These are phyloP conservation scores for Amphilophus citrinellus DNA, from an alignment of 2,113 vertebrate species.

Conservation along the genomic window DNA sequence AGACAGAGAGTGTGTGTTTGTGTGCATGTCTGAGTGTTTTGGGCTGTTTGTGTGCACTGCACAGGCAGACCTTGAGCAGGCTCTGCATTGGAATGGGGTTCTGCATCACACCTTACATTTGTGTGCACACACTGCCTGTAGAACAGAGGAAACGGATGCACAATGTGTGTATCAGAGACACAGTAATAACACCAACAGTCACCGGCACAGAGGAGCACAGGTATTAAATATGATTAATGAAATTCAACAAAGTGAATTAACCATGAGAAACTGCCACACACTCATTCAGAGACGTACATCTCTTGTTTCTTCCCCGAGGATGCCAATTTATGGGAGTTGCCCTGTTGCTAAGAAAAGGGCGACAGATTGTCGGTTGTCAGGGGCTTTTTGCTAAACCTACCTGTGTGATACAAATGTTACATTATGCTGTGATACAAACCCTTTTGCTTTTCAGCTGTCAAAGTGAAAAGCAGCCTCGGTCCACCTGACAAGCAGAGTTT, in stretches of 20 bases:
- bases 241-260: constrained; percentile 49
- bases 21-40: constrained; percentile 28
- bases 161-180: neutral
- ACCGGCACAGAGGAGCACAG: constrained; percentile 23
- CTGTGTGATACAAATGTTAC: constrained; percentile 48
- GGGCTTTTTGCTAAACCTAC: constrained; percentile 22
- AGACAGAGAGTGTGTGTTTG: constrained; percentile 5
- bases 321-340: constrained; percentile 42
- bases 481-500: constrained; percentile 30
- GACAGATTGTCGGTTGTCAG: constrained; percentile 55
- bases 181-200: constrained; percentile 24
- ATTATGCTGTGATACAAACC: too few relatives aligned
- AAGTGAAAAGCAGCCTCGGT: constrained; percentile 35
- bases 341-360: constrained; percentile 49
- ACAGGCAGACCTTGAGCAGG: constrained; percentile 38
- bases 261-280: constrained; percentile 36
- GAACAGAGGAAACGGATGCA: constrained; percentile 1
- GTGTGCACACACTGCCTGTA: neutral
- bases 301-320: constrained; percentile 39
- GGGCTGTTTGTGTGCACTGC: constrained; percentile 25
- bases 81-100: constrained; percentile 41
- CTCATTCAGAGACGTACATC: constrained; percentile 3
- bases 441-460: constrained; percentile 39
- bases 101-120: constrained; percentile 4
- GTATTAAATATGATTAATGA: constrained; percentile 54